Evolutionary conservation across 2,797 vertebrate genomes (phyloP), one percentile per base, ranked within the genome.

Genomic region (Semaprochilodus insignis): DNA sequence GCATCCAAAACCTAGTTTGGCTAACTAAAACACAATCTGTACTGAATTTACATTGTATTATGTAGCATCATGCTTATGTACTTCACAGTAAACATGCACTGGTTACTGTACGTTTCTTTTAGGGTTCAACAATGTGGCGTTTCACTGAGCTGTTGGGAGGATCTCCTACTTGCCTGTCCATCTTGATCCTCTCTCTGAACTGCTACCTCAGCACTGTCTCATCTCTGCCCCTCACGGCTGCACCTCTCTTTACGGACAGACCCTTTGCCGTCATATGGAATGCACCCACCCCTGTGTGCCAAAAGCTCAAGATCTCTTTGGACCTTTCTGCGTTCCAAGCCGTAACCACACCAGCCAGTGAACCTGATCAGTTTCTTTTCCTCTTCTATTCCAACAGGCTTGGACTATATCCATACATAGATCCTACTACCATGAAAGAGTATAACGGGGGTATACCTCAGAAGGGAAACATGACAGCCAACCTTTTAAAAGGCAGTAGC

Each of bases 241-340:
- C 86, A 0, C 94, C 95, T 0, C 27, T 96, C 51, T 80, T 95
- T 70, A 83, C 84, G 11, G 86, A 91, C 70, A 88, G 87, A 66
- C 92, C 97, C 63, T 97, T 97, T 62, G 82, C 95, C 48, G 93
- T 93, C 40, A 89, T 93, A 60, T 97, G 96, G 97, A 97, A 97
- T 40, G 93, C 93, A 51, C 97, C 96, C 25, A 95, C 92, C 4
- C 87, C 94, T 25, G 44, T 59, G 7, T 98, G 97, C 81, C 21
- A 21, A 48, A 65, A 67, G 51, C 90, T 85, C 0, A 69, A 88
- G 6, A 90, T 96, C 40, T 80, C 89, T 0, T 73, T 97, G 89
- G 95, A 97, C 87, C 91, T 95, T 66, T 90, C 86, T 4, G 88
- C 89, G 25, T 95, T 94, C 85, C 84, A 92, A 80, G 92, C 88